phyloP scores from a whole-genome alignment of 2,888 invertebrate genomes.

The Melanostoma mellinum region DNA sequence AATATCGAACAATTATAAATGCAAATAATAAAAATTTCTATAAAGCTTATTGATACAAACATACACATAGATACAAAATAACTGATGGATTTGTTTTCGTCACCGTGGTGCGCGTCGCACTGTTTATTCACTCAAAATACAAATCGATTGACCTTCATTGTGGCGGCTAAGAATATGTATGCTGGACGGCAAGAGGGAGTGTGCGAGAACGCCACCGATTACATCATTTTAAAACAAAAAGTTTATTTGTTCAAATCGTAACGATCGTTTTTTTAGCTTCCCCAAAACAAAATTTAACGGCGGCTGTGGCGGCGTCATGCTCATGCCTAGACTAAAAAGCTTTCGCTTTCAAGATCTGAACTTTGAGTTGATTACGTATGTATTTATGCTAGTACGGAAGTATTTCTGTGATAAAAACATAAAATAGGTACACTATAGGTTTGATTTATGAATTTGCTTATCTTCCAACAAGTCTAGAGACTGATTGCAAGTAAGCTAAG shows the following conservation, averaged over 20 bases:
- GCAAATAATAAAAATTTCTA: constrained; percentile 40
- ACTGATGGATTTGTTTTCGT: constrained; percentile 46
- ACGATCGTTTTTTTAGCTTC: constrained; percentile 35
- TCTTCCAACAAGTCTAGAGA: no score
- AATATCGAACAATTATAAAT: constrained; percentile 13
- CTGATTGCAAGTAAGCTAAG: no score
- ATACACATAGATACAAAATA: background rate
- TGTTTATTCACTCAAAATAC: constrained; percentile 55
- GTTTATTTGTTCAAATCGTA: constrained; percentile 47
- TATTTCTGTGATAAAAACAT: background rate
- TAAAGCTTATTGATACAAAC: constrained; percentile 8
- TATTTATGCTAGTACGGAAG: constrained; percentile 3
- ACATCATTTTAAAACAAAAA: constrained; percentile 20
- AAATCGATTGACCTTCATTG: constrained; percentile 64
- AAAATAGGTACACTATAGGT: no score
- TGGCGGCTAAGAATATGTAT: constrained; percentile 23
- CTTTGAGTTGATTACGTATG: background rate
- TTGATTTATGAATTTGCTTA: no score
- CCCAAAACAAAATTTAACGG: constrained; percentile 33
- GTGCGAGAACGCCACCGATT: background rate
- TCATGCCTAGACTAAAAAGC: constrained; percentile 26
- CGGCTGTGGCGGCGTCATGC: constrained; percentile 32
- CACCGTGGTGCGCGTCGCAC: constrained; percentile 46
- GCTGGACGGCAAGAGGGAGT: background rate
- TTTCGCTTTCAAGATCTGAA: constrained; percentile 29